These are phyloP conservation scores for Colistium nudipinnis DNA, from an alignment of 2,113 vertebrate species.

Conservation along the genomic window DNA sequence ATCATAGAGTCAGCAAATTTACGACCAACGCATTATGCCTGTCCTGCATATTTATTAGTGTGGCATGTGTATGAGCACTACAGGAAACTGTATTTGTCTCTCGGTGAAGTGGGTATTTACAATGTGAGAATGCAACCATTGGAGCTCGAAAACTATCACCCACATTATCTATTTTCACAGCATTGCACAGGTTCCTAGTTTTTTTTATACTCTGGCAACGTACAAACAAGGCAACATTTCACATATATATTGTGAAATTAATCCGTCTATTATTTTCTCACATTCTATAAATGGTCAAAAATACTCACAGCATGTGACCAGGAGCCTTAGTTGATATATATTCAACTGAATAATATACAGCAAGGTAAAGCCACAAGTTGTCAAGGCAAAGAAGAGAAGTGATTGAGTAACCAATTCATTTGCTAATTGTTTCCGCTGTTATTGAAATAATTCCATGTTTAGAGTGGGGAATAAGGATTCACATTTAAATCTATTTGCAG, in stretches of 20 bases:
- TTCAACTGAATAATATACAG: no score
- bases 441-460: neutral
- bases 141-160: conserved; percentile 45
- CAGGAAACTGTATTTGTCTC: neutral
- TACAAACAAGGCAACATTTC: no score
- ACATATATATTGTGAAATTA: no score
- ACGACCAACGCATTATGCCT: neutral
- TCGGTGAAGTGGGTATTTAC: conserved; percentile 23
- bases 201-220: neutral
- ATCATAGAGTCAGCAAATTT: neutral
- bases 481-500: neutral
- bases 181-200: conserved; percentile 18
- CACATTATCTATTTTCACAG: conserved; percentile 57
- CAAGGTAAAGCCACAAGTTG: neutral
- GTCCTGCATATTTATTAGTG: conserved; percentile 10
- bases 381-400: neutral
- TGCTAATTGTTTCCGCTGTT: neutral
- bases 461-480: neutral
- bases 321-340: neutral
- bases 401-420: neutral
- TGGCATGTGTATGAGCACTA: conserved; percentile 17
- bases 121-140: conserved; percentile 52
- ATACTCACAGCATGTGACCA: no score
- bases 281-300: neutral
- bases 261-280: no score